These are phyloP conservation scores for Aphidoletes aphidimyza DNA, from an alignment of 2,888 invertebrate species.

Conservation along the genomic window DNA sequence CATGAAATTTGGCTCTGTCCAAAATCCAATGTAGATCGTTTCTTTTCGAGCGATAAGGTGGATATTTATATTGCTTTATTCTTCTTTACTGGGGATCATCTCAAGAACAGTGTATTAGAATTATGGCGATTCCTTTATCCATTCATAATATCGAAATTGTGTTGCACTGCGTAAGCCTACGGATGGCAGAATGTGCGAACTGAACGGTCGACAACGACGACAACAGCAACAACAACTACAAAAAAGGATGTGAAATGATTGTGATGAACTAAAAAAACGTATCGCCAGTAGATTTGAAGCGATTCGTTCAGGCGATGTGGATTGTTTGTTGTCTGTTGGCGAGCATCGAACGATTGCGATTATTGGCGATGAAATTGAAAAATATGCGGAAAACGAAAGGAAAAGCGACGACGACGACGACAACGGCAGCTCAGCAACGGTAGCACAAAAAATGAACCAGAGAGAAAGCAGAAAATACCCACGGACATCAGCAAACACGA, in stretches of 20 bases:
- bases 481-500: slow-evolving; percentile 38
- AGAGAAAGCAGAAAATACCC: neutral
- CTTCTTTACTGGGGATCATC: too few species aligned
- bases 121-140: too few species aligned
- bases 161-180: neutral
- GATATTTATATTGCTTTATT: too few species aligned
- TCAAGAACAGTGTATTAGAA: too few species aligned
- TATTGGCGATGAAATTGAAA: slow-evolving; percentile 31
- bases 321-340: slow-evolving; percentile 28
- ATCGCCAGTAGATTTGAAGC: neutral
- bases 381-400: neutral
- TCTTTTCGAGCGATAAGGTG: too few species aligned
- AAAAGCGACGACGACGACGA: neutral
- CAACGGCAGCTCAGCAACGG: too few species aligned
- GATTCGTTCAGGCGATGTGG: neutral
- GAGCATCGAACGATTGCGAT: neutral
- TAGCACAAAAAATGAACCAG: neutral
- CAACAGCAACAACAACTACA: neutral
- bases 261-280: neutral
- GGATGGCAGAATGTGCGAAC: neutral
- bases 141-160: neutral
- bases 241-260: neutral
- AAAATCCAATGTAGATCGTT: too few species aligned
- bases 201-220: too few species aligned
- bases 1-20: too few species aligned